A percentile compares a stretch with the other conserved stretches of the same genome.
phyloP scores from a whole-genome alignment of 2,113 vertebrate genomes.

The Scalopus aquaticus region DNA sequence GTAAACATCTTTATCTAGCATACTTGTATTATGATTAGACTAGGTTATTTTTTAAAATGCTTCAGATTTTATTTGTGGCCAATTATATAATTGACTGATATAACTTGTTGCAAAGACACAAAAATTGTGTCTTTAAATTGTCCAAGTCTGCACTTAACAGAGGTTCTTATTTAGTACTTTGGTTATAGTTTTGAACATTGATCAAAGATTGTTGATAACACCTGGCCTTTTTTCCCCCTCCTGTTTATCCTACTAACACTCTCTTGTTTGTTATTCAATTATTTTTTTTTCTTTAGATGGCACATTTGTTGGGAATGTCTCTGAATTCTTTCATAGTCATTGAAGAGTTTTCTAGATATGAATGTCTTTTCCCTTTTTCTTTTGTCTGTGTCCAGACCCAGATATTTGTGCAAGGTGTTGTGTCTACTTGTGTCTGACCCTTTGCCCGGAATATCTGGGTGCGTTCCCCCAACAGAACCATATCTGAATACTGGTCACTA shows the following conservation, averaged over 20 bases:
- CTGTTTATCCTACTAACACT: neutral
- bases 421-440: neutral
- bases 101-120: neutral
- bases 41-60: neutral
- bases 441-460: neutral
- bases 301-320: neutral
- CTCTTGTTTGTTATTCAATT: neutral
- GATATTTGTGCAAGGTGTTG: neutral
- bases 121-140: neutral
- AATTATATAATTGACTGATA: slow-evolving; percentile 34
- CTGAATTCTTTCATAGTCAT: neutral
- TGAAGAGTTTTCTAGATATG: neutral
- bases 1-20: neutral
- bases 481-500: neutral
- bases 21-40: neutral
- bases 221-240: neutral
- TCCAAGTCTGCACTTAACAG: neutral
- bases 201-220: neutral
- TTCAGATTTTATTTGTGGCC: neutral
- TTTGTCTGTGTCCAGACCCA: neutral
- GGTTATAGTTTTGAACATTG: neutral
- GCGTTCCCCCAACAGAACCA: neutral
- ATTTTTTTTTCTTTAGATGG: neutral
- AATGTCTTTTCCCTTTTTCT: neutral
- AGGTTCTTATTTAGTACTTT: neutral